Conservation (phyloP, 2,888 invertebrate species). For the Dusona sp. region DNA sequence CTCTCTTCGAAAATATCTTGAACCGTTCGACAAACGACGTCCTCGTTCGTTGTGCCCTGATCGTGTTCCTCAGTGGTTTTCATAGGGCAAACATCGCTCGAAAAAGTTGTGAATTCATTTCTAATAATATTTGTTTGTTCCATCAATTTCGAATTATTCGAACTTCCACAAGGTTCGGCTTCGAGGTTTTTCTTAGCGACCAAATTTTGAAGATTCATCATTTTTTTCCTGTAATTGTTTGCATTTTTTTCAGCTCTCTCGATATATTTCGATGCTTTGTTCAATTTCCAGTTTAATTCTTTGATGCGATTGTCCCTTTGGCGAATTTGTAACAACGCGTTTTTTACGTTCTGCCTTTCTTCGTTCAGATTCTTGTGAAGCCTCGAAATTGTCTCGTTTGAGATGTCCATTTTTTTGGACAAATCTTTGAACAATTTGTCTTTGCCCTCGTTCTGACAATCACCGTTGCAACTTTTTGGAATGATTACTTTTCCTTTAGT, state of each 20-base stretch:
- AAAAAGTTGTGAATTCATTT: slow-evolving; percentile 20
- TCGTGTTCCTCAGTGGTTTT: slow-evolving; percentile 13
- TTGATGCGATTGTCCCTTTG: slow-evolving; percentile 80
- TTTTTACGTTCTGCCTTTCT: slow-evolving; percentile 77
- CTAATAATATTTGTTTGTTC: slow-evolving; percentile 74
- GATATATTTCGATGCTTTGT: slow-evolving; percentile 81
- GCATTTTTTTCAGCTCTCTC: slow-evolving; percentile 81
- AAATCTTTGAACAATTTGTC: slow-evolving; percentile 75
- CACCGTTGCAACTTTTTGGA: slow-evolving; percentile 60
- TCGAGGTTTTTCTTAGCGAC: slow-evolving; percentile 75
- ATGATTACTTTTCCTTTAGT: slow-evolving; percentile 17
- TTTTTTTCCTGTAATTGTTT: slow-evolving; percentile 79
- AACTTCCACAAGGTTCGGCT: background rate
- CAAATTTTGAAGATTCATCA: slow-evolving; percentile 79
- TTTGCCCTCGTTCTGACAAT: slow-evolving; percentile 62
- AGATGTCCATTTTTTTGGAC: slow-evolving; percentile 74
- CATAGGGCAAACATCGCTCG: background rate
- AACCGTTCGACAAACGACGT: slow-evolving; percentile 76
- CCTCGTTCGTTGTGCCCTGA: slow-evolving; percentile 28
- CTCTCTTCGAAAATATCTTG: slow-evolving; percentile 82
- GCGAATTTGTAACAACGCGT: slow-evolving; percentile 77
- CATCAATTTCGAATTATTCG: background rate
- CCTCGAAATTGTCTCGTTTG: slow-evolving; percentile 79
- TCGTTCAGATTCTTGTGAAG: slow-evolving; percentile 77
- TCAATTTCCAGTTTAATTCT: slow-evolving; percentile 82